Conservation (phyloP, 2,888 invertebrate genomes). For the Phalera bucephala region DNA sequence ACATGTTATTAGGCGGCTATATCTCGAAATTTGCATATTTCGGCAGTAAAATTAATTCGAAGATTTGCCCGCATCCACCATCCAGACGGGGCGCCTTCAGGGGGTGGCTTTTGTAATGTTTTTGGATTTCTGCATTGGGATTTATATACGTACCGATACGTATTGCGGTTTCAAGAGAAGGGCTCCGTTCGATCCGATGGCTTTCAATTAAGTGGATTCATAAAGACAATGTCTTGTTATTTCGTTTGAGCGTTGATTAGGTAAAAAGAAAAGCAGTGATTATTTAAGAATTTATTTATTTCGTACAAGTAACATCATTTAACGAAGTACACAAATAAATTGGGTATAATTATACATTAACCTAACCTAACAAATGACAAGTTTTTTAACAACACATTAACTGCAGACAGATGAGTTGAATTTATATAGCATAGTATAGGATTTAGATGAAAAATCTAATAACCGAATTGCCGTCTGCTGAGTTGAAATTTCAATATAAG, state of each 20-base stretch:
- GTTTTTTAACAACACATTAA: too few species aligned
- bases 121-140: conserved; percentile 76
- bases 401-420: too few species aligned
- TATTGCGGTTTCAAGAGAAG: conserved; percentile 42
- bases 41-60: conserved; percentile 84
- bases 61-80: conserved; percentile 81
- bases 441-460: too few species aligned
- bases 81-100: conserved; percentile 54
- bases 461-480: too few species aligned
- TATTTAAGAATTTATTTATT: too few species aligned
- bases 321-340: too few species aligned
- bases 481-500: too few species aligned
- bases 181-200: conserved; percentile 33
- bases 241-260: conserved; percentile 3
- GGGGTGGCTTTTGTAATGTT: conserved; percentile 54
- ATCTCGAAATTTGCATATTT: conserved; percentile 82
- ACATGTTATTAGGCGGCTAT: conserved; percentile 82
- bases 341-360: too few species aligned
- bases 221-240: conserved; percentile 26
- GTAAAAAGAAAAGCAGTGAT: too few species aligned
- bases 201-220: conserved; percentile 39
- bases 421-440: too few species aligned
- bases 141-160: conserved; percentile 60
- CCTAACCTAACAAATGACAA: too few species aligned
- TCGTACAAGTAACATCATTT: too few species aligned